These are phyloP conservation scores for Macrotus californicus DNA, from an alignment of 2,113 vertebrate species.

Conservation along the genomic window DNA sequence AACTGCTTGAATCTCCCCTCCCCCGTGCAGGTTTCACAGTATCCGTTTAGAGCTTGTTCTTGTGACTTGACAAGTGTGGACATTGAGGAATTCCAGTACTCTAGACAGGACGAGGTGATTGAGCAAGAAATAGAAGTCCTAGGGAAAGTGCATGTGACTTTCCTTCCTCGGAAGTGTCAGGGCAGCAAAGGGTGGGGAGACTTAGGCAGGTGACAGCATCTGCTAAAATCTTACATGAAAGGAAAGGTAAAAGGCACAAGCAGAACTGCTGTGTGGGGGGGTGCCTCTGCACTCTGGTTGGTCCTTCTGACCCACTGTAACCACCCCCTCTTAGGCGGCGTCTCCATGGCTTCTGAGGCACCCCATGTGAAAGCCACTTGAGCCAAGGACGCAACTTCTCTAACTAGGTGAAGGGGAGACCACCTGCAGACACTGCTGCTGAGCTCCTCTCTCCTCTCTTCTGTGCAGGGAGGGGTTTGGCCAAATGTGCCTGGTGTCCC, in stretches of 20 bases:
- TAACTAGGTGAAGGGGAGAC: not conserved
- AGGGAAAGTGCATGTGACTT: not conserved
- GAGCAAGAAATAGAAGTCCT: not conserved
- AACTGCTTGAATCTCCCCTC: not conserved
- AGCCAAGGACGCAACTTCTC: not conserved
- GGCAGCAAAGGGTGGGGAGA: not conserved
- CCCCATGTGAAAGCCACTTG: not conserved
- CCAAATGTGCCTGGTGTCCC: not conserved
- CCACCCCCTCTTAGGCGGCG: not conserved
- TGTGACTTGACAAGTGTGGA: not conserved
- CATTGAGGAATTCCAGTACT: rapidly evolving
- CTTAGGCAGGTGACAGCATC: too few species aligned
- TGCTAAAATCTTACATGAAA: not conserved
- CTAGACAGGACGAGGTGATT: not conserved
- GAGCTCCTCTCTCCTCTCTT: not conserved
- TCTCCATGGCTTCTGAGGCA: not conserved
- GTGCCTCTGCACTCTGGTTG: not conserved
- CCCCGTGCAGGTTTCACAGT: rapidly evolving
- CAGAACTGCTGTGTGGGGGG: not conserved
- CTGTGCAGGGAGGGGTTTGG: not conserved
- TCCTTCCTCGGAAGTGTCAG: not conserved
- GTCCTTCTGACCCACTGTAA: too few species aligned
- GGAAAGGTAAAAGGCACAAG: not conserved
- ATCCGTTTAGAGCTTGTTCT: not conserved
- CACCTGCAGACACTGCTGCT: not conserved